Evolutionary conservation across 2,888 invertebrate species (phyloP), one percentile per base, ranked within the genome.

Genomic region (Hypselothyrea guttata): DNA sequence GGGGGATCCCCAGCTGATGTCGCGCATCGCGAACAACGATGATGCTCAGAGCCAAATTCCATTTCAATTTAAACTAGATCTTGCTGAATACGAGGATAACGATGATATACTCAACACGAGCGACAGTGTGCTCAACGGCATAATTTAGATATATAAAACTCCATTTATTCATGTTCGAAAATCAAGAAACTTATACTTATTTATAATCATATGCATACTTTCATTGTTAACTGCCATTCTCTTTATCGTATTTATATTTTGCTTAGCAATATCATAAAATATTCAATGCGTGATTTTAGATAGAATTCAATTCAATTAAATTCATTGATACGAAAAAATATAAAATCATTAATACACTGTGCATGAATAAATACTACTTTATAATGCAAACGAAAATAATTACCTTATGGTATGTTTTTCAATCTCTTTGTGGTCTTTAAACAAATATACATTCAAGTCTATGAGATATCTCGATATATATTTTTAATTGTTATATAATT

Each of bases 81-180:
- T 73, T 1, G 60, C 37, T 31, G 37, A 34, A n/a, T 40, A 35
- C 9, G 49, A 12, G 7, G 62, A 61, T 9, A 42, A 65, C 11
- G 79, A 82, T 8, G 75, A 78, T 1, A 56, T 87, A 34, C 74
- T 63, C 12, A 78, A 88, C 55, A 75, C 77, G 3, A 87, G 87
- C 60, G 87, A 88, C 38, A 72, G 74, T n/a, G 74, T 88, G 15
- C 65, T 87, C 13, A 79, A 84, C 1, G 85, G 85, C 53, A 61
- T 83, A 71, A 42, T 28, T 5, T 28, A 15, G 28, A 42, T 0
- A 9, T 7, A 0, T 30, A 15, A 13, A 9, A 1, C 1, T 28
- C 34, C 13, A 31, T 57, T 22, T 44, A 34, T 35, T 40, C 41
- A 22, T 46, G 13, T 53, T 59, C 49, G 28, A 33, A 47, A 51